Conservation (phyloP, 2,113 vertebrate genomes). For the Beaufortia kweichowensis region DNA sequence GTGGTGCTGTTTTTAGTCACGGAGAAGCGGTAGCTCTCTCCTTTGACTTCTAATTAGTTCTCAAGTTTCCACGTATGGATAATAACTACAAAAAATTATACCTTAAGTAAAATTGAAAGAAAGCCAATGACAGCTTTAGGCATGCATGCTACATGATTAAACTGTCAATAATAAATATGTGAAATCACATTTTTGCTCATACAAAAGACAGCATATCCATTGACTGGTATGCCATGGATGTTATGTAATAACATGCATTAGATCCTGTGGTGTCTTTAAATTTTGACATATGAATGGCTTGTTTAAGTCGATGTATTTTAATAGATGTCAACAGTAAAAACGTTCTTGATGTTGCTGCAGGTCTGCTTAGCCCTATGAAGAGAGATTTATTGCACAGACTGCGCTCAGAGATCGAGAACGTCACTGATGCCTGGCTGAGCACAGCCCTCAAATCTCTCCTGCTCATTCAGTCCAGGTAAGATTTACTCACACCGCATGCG, state of each 20-base stretch:
- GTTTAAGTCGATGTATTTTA: not conserved
- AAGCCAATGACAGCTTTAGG: not conserved
- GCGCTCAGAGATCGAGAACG: conserved; percentile 88
- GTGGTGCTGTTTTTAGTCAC: not conserved
- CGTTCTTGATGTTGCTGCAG: conserved; percentile 64
- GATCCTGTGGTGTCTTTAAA: not conserved
- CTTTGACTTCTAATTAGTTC: not conserved
- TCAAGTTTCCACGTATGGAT: too few relatives aligned
- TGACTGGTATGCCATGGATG: not conserved
- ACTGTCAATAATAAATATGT: not conserved
- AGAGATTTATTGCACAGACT: conserved; percentile 87
- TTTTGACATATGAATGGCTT: not conserved
- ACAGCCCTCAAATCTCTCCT: conserved; percentile 93
- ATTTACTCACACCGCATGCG: not conserved
- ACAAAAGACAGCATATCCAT: not conserved
- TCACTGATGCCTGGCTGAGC: conserved; percentile 95
- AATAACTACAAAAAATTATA: too few relatives aligned
- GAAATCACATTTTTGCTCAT: not conserved
- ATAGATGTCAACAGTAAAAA: not conserved
- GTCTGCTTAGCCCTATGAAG: conserved; percentile 88
- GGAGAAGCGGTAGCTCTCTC: not conserved
- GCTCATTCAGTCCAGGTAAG: conserved; percentile 94
- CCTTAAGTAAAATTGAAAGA: not conserved
- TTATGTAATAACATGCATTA: not conserved
- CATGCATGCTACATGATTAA: not conserved